Base-by-base conservation (phyloP, 1,140 invertebrate genomes). In the Radopholus similis region DNA sequence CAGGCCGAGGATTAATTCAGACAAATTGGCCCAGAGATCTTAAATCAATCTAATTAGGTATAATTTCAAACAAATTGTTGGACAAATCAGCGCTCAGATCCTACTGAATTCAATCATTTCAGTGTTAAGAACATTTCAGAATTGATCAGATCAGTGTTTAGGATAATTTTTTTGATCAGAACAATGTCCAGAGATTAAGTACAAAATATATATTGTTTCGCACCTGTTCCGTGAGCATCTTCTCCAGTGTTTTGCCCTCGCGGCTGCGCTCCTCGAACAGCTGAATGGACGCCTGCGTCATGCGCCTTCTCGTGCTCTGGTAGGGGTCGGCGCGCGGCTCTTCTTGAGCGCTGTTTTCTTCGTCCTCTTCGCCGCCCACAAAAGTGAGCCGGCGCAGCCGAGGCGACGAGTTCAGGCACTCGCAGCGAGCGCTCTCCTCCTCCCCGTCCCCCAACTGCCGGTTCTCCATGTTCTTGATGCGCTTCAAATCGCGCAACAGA, bases 391-490 rank as follows among this genome's bases (percentile, higher is more conserved):
- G 38, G 2, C 40, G 32, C 34, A 47, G 15, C 6, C 49, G 37
- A 47, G 38, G 30, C 26, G 26, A 53, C 13, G 38, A 59, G 18
- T 55, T 65, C 30, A 80, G 55, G 23, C 77, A 80, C 40, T 80
- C 77, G 65, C 77, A 80, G 32, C 64, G 56, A 34, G 63, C 26
- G 37, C 65, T 30, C 40, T 59, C 56, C 35, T 73, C 65, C 47
- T 21, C 58, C 49, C 66, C 47, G 64, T 18, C 38, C 21, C 49
- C 42, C 51, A 38, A 62, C 66, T 38, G 42, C 23, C 59, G 34
- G 64, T 80, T 64, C 23, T 78, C 79, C 67, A 64, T 56, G 37
- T 80, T 82, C 68, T 80, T 80, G 9, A 75, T 70, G 30, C 66
- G 76, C 37, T 80, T 80, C 44, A 80, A 59, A 64, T 80, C 77